Base-by-base conservation (phyloP, 2,113 vertebrate species). In the Sinocyclocheilus anophthalmus region DNA sequence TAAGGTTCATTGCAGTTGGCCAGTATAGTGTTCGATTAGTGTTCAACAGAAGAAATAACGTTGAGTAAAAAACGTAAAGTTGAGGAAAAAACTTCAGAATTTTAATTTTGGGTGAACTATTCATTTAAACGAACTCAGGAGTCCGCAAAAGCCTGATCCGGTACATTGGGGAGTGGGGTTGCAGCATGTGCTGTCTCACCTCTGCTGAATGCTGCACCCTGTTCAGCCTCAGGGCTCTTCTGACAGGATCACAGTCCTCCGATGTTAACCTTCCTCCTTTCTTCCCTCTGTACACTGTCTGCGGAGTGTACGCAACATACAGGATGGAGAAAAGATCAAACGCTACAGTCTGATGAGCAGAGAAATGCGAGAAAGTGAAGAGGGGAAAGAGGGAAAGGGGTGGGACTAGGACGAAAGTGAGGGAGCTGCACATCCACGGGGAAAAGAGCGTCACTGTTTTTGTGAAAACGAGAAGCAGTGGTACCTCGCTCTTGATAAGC, bases 181-280 rank as follows among this genome's bases (percentile, higher is more conserved):
- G 73, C 3, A 5, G n/a, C 0, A 1, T 1, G 5, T 14, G 12
- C n/a, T 48, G 72, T 48, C 72, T 76, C 39, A 67, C 59, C 79
- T 81, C 79, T 81, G 59, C 79, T 81, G 79, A 81, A 48, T 3
- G 4, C 33, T 61, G 57, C 22, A 63, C 39, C 24, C 80, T 53
- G 18, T 53, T 53, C 80, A 50, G 80, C 80, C 80, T 82, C 42
- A 69, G 80, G 80, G 80, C 63, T 69, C 63, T 50, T 33, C 81
- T 82, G 63, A 82, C 81, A 70, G 24, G 24, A 70, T 82, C 65
- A 72, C 67, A 81, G 48, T 45, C 11, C 26, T 70, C 9, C 45
- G 8, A 33, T 70, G 24, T 53, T 82, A 81, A 81, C n/a, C 79
- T 24, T 24, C 39, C 20, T 50, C 7, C 16, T 70, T 50, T 2